phyloP scores from a whole-genome alignment of 2,113 vertebrate species.

The Chloroceryle aenea region DNA sequence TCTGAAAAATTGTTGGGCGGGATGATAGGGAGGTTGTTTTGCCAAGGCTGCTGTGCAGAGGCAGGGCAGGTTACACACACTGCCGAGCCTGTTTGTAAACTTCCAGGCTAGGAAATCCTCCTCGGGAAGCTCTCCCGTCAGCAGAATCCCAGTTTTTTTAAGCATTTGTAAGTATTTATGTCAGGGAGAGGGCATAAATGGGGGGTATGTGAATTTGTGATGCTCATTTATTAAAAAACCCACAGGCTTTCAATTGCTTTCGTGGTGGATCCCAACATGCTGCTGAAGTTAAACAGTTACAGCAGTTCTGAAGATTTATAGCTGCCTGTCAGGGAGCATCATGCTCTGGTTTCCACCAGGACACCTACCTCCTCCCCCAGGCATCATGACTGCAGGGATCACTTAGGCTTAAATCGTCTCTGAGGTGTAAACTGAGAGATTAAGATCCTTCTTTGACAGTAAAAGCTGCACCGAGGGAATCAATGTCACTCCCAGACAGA shows the following conservation, averaged over 20 bases:
- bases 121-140: neutral
- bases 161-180: neutral
- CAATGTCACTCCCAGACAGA: neutral
- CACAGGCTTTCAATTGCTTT: rapidly evolving
- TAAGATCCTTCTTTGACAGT: neutral
- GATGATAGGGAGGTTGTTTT: neutral
- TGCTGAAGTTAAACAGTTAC: neutral
- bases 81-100: neutral
- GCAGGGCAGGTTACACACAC: neutral
- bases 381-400: neutral
- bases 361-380: neutral
- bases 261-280: rapidly evolving
- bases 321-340: neutral
- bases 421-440: neutral
- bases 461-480: neutral
- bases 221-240: rapidly evolving
- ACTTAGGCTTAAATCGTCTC: neutral
- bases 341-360: neutral
- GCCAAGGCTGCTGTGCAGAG: neutral
- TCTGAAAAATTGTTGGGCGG: neutral
- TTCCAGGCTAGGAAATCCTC: neutral
- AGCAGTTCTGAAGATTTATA: neutral
- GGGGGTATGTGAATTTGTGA: neutral
- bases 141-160: rapidly evolving
- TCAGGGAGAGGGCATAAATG: neutral